phyloP scores from a whole-genome alignment of 2,113 vertebrate species.

The Neopipo cinnamomea region DNA sequence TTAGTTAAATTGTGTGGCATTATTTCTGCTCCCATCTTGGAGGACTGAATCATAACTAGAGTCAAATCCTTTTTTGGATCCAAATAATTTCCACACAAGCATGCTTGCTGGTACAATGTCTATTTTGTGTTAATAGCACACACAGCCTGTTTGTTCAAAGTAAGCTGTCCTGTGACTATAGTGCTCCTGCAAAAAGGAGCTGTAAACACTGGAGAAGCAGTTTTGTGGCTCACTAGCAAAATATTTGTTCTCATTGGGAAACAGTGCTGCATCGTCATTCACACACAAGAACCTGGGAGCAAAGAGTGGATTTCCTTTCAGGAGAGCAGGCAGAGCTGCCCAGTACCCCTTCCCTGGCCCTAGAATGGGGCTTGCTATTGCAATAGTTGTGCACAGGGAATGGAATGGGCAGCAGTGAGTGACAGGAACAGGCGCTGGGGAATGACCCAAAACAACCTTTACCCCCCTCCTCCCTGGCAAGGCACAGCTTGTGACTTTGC shows the following conservation, averaged over 20 bases:
- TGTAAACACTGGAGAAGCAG: neutral
- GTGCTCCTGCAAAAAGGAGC: neutral
- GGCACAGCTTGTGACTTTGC: neutral
- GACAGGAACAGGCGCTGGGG: neutral
- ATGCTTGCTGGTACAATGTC: fast-evolving
- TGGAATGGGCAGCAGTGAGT: too few species aligned
- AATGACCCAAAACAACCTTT: neutral
- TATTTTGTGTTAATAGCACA: neutral
- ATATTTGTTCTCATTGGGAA: neutral
- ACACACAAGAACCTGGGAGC: neutral
- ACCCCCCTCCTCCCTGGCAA: neutral
- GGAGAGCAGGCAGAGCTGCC: neutral
- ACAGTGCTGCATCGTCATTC: neutral
- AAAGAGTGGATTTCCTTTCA: neutral
- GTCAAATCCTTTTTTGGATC: neutral
- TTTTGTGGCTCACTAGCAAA: neutral
- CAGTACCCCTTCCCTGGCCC: fast-evolving
- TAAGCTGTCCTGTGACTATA: neutral
- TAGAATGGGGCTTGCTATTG: fast-evolving
- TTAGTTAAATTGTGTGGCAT: neutral
- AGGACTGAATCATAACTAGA: neutral
- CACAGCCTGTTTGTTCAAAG: neutral
- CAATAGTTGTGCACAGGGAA: fast-evolving
- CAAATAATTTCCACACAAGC: neutral
- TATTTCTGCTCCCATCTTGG: neutral